Evolutionary conservation across 92 coral and sea anemone species (phyloP).

Genomic region (Actinernus sp.): DNA sequence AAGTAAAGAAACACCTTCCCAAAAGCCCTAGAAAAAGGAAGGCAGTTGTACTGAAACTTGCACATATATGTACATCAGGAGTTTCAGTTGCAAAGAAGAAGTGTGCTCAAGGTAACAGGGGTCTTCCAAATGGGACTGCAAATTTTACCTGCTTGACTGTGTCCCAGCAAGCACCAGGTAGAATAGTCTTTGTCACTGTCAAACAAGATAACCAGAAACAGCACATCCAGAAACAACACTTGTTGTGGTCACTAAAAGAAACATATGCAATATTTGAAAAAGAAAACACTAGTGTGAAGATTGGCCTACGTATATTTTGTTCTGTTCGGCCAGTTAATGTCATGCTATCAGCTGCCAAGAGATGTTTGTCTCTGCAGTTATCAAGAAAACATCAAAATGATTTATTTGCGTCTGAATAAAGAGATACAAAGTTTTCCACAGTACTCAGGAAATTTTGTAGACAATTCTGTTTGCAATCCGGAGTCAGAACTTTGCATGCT

Average conservation of each 20-base stretch:
- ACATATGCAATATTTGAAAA: constrained; percentile 38
- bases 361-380: constrained; percentile 42
- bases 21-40: background rate
- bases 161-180: constrained; percentile 60
- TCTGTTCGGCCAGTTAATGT: constrained; percentile 58
- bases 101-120: background rate
- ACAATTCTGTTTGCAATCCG: constrained; percentile 35
- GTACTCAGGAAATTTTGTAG: constrained; percentile 39
- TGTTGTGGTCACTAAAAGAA: too few relatives aligned
- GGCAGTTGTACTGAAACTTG: background rate
- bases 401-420: background rate
- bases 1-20: background rate
- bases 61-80: too few relatives aligned
- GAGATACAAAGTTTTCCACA: constrained; percentile 35
- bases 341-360: constrained; percentile 48
- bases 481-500: constrained; percentile 45
- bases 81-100: background rate
- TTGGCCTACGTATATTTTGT: constrained; percentile 52
- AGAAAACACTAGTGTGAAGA: constrained; percentile 28
- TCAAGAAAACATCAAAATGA: constrained; percentile 50
- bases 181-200: constrained; percentile 47
- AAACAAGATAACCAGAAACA: constrained; percentile 46
- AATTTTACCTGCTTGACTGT: constrained; percentile 48
- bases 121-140: background rate
- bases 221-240: constrained; percentile 46